phyloP scores from a whole-genome alignment of 92 coral and sea anemone species.

The Meandrina meandrites region DNA sequence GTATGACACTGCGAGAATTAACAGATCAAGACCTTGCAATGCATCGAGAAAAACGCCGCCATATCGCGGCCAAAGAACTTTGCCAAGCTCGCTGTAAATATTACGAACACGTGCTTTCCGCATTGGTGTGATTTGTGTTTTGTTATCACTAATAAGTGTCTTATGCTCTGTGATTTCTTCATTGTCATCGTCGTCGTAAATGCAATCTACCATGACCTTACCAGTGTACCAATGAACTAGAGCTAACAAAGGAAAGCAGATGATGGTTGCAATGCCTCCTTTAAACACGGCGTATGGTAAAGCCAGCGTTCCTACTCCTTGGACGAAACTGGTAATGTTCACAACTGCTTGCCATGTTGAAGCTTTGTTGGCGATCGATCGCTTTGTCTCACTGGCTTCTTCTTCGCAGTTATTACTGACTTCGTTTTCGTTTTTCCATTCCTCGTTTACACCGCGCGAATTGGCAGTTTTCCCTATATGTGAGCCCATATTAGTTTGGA shows the following conservation, averaged over 20 bases:
- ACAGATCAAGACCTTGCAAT: too few relatives aligned
- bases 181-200: conserved; percentile 30
- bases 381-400: background rate
- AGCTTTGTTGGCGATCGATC: background rate
- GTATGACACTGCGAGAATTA: conserved; percentile 32
- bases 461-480: background rate
- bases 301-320: conserved; percentile 51
- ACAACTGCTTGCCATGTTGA: conserved; percentile 44
- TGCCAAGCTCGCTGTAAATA: conserved; percentile 47
- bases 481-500: background rate
- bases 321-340: conserved; percentile 50
- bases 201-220: conserved; percentile 40
- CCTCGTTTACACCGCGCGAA: background rate
- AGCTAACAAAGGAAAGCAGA: conserved; percentile 44
- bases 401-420: background rate
- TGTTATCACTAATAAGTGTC: background rate
- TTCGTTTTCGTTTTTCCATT: background rate
- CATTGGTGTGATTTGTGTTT: background rate
- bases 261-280: conserved; percentile 36
- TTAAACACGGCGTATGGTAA: conserved; percentile 68
- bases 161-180: too few relatives aligned
- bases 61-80: too few relatives aligned
- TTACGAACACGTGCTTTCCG: conserved; percentile 32
- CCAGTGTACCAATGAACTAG: conserved; percentile 56
- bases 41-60: too few relatives aligned